A percentile compares a stretch with the other conserved stretches of the same genome.
These are phyloP conservation scores for Thelaira solivaga DNA, from an alignment of 2,888 invertebrate species.

Conservation along the genomic window DNA sequence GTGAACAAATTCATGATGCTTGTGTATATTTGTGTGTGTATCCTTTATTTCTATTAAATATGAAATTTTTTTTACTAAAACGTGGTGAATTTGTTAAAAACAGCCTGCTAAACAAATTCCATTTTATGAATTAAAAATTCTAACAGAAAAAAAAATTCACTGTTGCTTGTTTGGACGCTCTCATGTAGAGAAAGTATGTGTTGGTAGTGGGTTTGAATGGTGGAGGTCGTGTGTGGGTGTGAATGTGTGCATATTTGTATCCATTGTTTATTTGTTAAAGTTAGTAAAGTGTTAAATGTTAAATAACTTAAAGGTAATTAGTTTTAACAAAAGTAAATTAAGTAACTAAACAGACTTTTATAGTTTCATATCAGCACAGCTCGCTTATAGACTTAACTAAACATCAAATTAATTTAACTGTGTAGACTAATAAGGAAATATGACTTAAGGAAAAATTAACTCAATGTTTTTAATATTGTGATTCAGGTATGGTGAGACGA, in stretches of 20 bases:
- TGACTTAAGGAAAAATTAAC: no score
- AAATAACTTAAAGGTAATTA: slow-evolving; percentile 30
- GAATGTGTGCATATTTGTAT: background rate
- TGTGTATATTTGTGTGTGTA: background rate
- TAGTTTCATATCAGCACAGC: background rate
- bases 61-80: background rate
- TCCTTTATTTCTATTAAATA: background rate
- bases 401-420: no score
- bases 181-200: slow-evolving; percentile 23
- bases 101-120: background rate
- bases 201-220: background rate
- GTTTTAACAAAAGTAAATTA: slow-evolving; percentile 1
- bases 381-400: background rate
- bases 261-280: slow-evolving; percentile 1
- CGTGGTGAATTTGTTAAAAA: slow-evolving; percentile 27
- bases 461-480: no score
- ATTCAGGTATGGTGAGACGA: no score
- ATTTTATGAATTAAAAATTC: slow-evolving; percentile 44
- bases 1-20: no score
- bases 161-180: background rate
- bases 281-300: slow-evolving; percentile 12
- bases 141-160: background rate
- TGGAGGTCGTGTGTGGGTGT: background rate
- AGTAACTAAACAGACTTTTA: slow-evolving; percentile 12
- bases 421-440: no score